A percentile compares a stretch with the other conserved stretches of the same genome.
Conservation (phyloP, 2,113 vertebrate species). For the Dipodomys spectabilis region DNA sequence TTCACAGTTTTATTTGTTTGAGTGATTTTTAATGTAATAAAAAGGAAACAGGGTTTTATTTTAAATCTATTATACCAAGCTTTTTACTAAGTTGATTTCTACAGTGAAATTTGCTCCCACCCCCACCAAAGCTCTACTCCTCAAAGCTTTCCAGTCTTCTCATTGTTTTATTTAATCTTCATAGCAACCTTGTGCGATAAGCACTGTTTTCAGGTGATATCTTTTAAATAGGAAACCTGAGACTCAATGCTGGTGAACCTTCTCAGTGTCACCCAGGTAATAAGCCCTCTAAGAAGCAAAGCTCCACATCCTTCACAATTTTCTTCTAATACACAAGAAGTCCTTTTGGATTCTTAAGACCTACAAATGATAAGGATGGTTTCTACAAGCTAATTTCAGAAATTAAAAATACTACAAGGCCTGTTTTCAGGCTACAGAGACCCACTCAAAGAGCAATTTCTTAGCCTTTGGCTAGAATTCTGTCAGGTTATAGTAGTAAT, state of each 20-base stretch:
- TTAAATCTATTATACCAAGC: not conserved
- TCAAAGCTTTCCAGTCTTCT: not conserved
- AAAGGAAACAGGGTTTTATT: not conserved
- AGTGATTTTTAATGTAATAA: constrained; percentile 29
- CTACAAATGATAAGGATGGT: not conserved
- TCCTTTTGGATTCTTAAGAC: not conserved
- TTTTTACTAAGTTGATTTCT: constrained; percentile 22
- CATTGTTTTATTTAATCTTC: constrained; percentile 24
- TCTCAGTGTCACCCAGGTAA: not conserved
- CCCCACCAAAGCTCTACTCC: not conserved
- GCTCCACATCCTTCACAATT: constrained; percentile 12
- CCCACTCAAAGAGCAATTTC: not conserved
- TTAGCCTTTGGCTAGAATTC: constrained; percentile 42
- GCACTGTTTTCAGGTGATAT: not conserved
- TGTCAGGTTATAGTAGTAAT: not conserved
- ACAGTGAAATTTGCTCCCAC: not conserved
- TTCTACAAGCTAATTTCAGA: not conserved
- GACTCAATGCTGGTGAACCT: not conserved
- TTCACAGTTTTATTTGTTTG: not conserved
- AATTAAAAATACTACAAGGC: constrained; percentile 13
- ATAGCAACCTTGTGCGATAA: not conserved
- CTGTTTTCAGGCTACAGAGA: not conserved
- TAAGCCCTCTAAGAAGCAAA: not conserved
- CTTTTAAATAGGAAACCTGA: constrained; percentile 33
- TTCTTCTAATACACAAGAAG: not conserved